Conservation (phyloP, 2,113 vertebrate species). For the Triplophysa dalaica region DNA sequence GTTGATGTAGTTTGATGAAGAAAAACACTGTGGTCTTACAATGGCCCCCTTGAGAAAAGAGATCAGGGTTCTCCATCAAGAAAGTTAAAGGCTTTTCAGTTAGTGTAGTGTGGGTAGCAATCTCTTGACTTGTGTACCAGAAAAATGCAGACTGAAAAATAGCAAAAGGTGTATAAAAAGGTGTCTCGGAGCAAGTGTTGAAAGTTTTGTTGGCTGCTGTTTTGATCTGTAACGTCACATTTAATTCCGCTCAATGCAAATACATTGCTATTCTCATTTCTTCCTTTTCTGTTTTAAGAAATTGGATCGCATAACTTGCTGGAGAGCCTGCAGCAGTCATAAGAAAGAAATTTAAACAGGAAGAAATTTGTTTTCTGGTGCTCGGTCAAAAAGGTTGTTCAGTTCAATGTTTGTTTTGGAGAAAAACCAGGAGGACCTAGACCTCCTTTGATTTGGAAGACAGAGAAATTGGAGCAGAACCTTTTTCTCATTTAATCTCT, state of each 20-base stretch:
- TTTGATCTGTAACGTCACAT: not conserved
- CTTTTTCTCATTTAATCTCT: not conserved
- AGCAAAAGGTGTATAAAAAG: too few species aligned
- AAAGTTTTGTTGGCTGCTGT: not conserved
- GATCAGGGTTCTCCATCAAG: not conserved
- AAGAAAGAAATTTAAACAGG: not conserved
- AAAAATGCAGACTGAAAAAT: not conserved
- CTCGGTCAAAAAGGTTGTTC: constrained; percentile 39
- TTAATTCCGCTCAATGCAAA: not conserved
- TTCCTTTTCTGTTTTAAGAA: not conserved
- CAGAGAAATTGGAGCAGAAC: constrained; percentile 29
- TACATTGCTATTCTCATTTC: not conserved
- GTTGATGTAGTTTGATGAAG: not conserved
- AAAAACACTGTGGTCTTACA: not conserved
- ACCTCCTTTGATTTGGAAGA: constrained; percentile 45
- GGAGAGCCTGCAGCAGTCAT: not conserved
- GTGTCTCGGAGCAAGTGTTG: not conserved
- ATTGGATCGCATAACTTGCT: not conserved
- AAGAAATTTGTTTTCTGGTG: not conserved
- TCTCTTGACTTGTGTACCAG: not conserved
- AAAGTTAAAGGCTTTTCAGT: not conserved
- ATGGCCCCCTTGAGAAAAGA: not conserved
- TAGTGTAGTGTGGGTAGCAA: not conserved
- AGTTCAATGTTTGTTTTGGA: constrained; percentile 57
- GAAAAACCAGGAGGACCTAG: constrained; percentile 26